Percentiles rank a stretch among this genome's conserved stretches.
Evolutionary conservation across 92 coral and sea anemone genomes (phyloP).

Genomic region (Desmophyllum pertusum): DNA sequence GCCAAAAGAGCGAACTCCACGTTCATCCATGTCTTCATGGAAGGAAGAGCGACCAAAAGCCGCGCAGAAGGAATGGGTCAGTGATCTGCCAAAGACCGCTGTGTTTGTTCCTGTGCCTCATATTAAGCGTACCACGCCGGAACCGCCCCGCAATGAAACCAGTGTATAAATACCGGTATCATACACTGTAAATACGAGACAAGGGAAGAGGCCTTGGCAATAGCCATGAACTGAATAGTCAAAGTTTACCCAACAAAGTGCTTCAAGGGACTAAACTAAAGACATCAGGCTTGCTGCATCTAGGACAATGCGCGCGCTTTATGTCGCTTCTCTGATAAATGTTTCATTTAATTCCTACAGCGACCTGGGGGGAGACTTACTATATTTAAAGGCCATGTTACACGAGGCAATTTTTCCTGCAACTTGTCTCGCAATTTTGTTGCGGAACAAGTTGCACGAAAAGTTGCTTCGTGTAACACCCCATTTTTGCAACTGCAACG

Average conservation of each 20-base stretch:
- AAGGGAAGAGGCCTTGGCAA: neutral
- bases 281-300: neutral
- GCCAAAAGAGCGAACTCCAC: slow-evolving; percentile 52
- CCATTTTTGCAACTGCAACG: too few relatives aligned
- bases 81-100: slow-evolving; percentile 59
- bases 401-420: too few relatives aligned
- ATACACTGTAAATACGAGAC: neutral
- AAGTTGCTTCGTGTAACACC: too few relatives aligned
- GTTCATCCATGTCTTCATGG: slow-evolving; percentile 68
- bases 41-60: slow-evolving; percentile 87
- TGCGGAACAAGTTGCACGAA: too few relatives aligned
- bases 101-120: slow-evolving; percentile 94
- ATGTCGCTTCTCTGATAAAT: too few relatives aligned
- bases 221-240: neutral
- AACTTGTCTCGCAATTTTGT: too few relatives aligned
- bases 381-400: too few relatives aligned
- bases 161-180: slow-evolving; percentile 53
- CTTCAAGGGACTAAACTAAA: neutral
- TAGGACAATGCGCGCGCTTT: too few relatives aligned
- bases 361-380: too few relatives aligned
- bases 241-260: neutral
- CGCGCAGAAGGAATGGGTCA: slow-evolving; percentile 78
- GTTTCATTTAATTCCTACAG: too few relatives aligned
- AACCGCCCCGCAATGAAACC: slow-evolving; percentile 72
- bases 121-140: slow-evolving; percentile 50